Evolutionary conservation across 2,888 invertebrate species (phyloP), one percentile per base, ranked within the genome.

Genomic region (Amblyjoppa fuscipennis): DNA sequence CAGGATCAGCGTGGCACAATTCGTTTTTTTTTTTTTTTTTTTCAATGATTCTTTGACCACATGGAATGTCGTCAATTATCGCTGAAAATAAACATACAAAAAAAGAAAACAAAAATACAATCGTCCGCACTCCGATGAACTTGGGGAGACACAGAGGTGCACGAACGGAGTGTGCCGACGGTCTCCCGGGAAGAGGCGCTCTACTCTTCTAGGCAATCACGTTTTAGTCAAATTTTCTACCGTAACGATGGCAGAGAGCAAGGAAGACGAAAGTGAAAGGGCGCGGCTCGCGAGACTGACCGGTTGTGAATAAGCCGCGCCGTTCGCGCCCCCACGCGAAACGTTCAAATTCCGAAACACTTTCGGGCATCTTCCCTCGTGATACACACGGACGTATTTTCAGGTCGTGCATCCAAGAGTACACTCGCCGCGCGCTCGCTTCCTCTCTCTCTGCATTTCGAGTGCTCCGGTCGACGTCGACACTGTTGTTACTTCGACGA

Each of bases 381-480:
- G 28, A 64, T n/a, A 25, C 59, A 28, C 25, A 59, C n/a, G 20
- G 56, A 73, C 28, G 45, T 75, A 53, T 75, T 75, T 28, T 64
- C 49, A 61, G 61, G 16, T 41, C 28, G 45, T 64, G 45, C 45
- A 75, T 11, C 31, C 4, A 41, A 64, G 61, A 61, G 74, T 38
- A 53, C 38, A 25, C 41, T 34, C 38, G n/a, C 16, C 76, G 78
- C 66, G 16, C 59, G 70, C 73, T 79, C 79, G 81, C 84, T 87
- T 84, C 79, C 87, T 87, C 83, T 81, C 80, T 77, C 85, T 87
- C 84, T 87, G 85, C 66, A 64, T 82, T 64, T 75, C 73, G 92
- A 92, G 91, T 92, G 90, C 92, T 89, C 90, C 76, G 81, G 91
- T 92, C 91, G 91, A 92, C 91, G 91, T 86, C 69, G 45, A 87